These are phyloP conservation scores for Pterocles gutturalis DNA, from an alignment of 2,113 vertebrate species.

Conservation along the genomic window DNA sequence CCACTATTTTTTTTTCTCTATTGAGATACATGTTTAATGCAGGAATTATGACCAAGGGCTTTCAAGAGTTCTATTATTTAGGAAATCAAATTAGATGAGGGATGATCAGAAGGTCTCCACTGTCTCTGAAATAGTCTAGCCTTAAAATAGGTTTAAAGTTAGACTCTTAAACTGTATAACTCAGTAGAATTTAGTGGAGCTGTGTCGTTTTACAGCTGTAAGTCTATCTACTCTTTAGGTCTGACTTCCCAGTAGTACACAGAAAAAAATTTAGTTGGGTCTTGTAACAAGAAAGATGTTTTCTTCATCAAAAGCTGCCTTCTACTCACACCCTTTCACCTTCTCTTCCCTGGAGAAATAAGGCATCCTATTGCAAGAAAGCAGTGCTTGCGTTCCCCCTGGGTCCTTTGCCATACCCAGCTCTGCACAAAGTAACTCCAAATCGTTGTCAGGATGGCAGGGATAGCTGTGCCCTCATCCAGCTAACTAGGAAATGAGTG, in stretches of 20 bases:
- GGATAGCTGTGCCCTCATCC: neutral
- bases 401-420: neutral
- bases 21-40: neutral
- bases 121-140: neutral
- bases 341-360: neutral
- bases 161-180: neutral
- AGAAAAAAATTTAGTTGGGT: neutral
- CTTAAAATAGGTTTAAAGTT: neutral
- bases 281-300: neutral
- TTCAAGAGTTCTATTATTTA: neutral
- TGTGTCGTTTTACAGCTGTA: neutral
- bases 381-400: neutral
- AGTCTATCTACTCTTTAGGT: neutral
- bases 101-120: neutral
- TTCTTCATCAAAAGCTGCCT: neutral
- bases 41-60: neutral
- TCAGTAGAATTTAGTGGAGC: neutral
- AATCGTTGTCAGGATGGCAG: neutral
- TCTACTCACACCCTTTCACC: neutral
- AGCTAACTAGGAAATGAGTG: neutral
- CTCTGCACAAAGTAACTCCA: neutral
- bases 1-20: neutral
- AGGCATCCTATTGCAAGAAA: neutral
- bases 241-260: neutral
- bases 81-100: neutral